Evolutionary conservation across 64 coral and sea anemone species (phyloP).

Genomic region (Pachyseris speciosa): DNA sequence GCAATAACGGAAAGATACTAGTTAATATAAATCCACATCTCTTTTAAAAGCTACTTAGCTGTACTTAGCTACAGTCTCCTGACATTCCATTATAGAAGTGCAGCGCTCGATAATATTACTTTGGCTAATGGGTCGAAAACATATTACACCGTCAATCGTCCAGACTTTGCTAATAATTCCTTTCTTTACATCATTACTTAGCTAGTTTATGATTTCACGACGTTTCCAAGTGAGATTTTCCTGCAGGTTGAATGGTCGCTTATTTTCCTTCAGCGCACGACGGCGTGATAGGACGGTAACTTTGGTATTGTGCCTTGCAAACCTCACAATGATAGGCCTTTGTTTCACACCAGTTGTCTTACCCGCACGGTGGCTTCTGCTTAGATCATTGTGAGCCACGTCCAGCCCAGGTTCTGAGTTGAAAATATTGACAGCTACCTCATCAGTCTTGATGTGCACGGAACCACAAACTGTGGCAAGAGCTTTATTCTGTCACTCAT

Average conservation of each 20-base stretch:
- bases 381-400: background rate
- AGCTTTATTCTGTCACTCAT: constrained; percentile 55
- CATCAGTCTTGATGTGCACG: background rate
- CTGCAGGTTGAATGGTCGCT: too few relatives aligned
- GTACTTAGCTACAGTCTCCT: background rate
- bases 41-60: too few relatives aligned
- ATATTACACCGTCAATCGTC: background rate
- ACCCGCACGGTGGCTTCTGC: background rate
- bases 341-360: background rate
- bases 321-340: background rate
- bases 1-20: too few relatives aligned
- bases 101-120: too few relatives aligned
- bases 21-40: too few relatives aligned
- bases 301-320: background rate
- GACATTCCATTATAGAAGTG: background rate
- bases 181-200: background rate
- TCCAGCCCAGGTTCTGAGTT: background rate
- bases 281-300: background rate
- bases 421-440: background rate
- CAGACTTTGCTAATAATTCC: background rate
- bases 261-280: too few relatives aligned
- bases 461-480: constrained; percentile 55
- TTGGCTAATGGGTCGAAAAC: background rate
- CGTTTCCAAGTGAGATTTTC: too few relatives aligned
- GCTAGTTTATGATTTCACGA: background rate